These are phyloP conservation scores for Marcusenius ussheri DNA, from an alignment of 2,113 vertebrate species.

Conservation along the genomic window DNA sequence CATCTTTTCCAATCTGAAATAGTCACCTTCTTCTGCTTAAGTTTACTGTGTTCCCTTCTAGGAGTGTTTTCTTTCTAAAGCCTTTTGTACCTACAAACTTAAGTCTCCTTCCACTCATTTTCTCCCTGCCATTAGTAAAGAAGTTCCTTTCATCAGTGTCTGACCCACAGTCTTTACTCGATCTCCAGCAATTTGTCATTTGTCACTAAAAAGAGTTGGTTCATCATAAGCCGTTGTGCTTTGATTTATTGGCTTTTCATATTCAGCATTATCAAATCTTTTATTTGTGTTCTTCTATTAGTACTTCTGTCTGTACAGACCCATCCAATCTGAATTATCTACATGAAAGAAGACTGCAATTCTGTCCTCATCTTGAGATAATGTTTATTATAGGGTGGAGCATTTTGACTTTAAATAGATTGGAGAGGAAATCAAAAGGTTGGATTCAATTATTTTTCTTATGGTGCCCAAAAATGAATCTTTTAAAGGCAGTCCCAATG, in stretches of 20 bases:
- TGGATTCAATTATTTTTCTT: not conserved
- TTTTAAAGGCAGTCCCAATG: not conserved
- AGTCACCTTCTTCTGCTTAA: not conserved
- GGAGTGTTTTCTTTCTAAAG: not conserved
- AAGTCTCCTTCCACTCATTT: not conserved
- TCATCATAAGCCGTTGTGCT: not conserved
- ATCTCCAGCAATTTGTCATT: not conserved
- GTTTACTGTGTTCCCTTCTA: not conserved
- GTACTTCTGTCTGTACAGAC: not conserved
- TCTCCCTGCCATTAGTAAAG: not conserved
- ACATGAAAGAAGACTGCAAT: not conserved
- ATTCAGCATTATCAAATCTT: not conserved
- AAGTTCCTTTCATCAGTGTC: not conserved
- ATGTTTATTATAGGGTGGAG: not conserved
- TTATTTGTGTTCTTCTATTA: not conserved
- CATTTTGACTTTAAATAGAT: not conserved
- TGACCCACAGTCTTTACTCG: not conserved
- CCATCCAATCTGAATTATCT: not conserved
- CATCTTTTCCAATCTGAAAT: not conserved
- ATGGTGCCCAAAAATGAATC: not conserved
- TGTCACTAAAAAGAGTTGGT: not conserved
- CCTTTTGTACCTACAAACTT: not conserved
- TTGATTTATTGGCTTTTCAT: not conserved
- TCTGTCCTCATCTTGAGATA: not conserved
- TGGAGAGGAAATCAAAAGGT: not conserved